phyloP scores from a whole-genome alignment of 1,140 invertebrate genomes.

The Papilio dardanus region DNA sequence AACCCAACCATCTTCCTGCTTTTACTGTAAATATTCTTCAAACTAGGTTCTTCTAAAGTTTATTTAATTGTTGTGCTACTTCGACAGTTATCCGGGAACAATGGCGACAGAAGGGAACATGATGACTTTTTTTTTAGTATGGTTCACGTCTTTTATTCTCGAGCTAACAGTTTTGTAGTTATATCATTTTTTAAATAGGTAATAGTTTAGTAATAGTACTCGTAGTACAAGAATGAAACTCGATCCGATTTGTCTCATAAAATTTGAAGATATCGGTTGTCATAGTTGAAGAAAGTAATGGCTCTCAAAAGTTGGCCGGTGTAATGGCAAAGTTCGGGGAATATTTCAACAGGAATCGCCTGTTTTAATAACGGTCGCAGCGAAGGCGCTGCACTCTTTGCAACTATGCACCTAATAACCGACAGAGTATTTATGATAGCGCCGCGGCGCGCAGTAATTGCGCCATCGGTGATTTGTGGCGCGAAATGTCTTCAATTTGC shows the following conservation, averaged over 20 bases:
- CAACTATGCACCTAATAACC: slow-evolving; percentile 76
- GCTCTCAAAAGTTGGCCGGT: background rate
- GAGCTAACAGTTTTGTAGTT: too few relatives aligned
- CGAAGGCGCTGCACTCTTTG: slow-evolving; percentile 57
- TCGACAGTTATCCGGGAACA: too few relatives aligned
- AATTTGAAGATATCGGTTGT: background rate
- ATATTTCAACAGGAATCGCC: slow-evolving; percentile 42
- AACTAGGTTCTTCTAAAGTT: background rate
- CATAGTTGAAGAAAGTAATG: slow-evolving; percentile 10
- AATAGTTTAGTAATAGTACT: too few relatives aligned
- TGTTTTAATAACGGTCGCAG: slow-evolving; percentile 48
- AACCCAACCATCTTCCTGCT: background rate
- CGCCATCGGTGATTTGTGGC: slow-evolving; percentile 74
- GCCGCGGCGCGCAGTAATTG: slow-evolving; percentile 63
- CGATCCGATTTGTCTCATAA: background rate
- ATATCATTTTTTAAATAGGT: too few relatives aligned
- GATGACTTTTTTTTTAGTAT: too few relatives aligned
- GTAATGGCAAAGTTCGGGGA: background rate
- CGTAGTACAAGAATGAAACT: background rate
- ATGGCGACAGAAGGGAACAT: too few relatives aligned
- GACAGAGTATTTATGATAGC: slow-evolving; percentile 61
- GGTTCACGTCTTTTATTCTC: too few relatives aligned
- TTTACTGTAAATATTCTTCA: slow-evolving; percentile 2
- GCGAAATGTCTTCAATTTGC: slow-evolving; percentile 53
- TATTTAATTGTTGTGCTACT: background rate